Evolutionary conservation across 2,113 vertebrate species (phyloP), one percentile per base, ranked within the genome.

Genomic region (Apodemus speciosus): DNA sequence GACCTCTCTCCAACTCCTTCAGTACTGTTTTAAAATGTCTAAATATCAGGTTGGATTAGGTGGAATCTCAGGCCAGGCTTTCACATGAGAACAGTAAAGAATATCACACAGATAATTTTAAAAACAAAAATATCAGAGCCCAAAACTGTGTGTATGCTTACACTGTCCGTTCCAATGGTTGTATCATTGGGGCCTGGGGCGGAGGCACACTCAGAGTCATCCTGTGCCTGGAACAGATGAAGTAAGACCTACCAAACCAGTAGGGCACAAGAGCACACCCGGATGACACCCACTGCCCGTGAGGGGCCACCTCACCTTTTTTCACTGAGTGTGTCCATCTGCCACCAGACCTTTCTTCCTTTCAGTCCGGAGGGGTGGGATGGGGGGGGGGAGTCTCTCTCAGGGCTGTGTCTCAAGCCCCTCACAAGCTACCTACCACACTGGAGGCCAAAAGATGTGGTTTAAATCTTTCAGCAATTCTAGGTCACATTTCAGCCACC

Each of bases 11-110:
- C 38, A 83, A 25, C 14, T 27, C 53, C 79, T 91, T 69, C 53
- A 40, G 51, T n/a, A 66, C 83, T 66, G 32, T 76, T 80, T 88
- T 11, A 68, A 90, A 92, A 90, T 9, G 60, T 80, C 71, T 88
- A 14, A 69, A n/a, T 20, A 8, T 88, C 58, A 77, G 38, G 2
- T 46, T 43, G 73, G 62, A 43, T 5, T 68, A 32, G 81, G n/a
- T 15, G 20, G 89, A 18, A 40, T 56, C 23, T 9, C 7, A 18
- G 23, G 15, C 21, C 25, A 68, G 30, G 32, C 11, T 40, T 85
- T 88, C 9, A 3, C 0, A 2, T 5, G 38, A 92, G 68, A 20
- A 68, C n/a, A 0, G 0, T 43, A 66, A 75, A 68, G n/a, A 79
- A 15, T 38, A 62, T 46, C 6, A 8, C 16, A 13, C 9, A 56